Percentiles rank a stretch among this genome's conserved stretches.
phyloP scores from a whole-genome alignment of 2,888 invertebrate genomes.

The Acanthoscelides obtectus region DNA sequence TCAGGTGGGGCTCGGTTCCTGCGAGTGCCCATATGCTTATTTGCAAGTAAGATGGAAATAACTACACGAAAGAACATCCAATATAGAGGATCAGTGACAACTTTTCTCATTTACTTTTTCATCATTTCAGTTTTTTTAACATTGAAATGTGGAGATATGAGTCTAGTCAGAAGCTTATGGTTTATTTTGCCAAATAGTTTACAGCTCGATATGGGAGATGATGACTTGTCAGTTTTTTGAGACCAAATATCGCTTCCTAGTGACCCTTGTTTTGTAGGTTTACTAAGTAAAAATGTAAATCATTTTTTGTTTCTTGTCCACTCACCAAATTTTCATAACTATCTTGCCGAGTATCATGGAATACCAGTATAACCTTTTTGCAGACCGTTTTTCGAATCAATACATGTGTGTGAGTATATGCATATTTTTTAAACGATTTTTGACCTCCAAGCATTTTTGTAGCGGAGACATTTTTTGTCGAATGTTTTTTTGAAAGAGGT shows the following conservation, averaged over 20 bases:
- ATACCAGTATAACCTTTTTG: background rate
- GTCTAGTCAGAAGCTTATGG: too few species aligned
- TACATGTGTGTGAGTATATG: constrained; percentile 66
- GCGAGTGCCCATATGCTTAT: too few species aligned
- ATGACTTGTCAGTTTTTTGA: background rate
- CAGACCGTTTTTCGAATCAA: constrained; percentile 47
- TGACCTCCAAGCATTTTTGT: constrained; percentile 50
- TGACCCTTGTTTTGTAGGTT: background rate
- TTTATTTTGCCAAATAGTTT: too few species aligned
- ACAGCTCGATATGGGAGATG: too few species aligned
- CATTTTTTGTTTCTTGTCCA: background rate
- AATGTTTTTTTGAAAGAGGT: constrained; percentile 33
- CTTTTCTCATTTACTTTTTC: too few species aligned
- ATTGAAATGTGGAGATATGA: too few species aligned
- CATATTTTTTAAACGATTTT: constrained; percentile 32
- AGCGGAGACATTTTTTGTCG: constrained; percentile 43
- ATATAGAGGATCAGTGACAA: too few species aligned
- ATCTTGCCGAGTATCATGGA: background rate
- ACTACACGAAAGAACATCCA: too few species aligned
- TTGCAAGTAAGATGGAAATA: too few species aligned
- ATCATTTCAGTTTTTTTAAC: too few species aligned
- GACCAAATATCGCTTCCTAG: background rate
- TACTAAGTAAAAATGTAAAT: background rate
- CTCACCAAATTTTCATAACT: background rate
- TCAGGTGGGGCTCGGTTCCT: too few species aligned